phyloP scores from a whole-genome alignment of 2,888 invertebrate species.

The Sesia apiformis region DNA sequence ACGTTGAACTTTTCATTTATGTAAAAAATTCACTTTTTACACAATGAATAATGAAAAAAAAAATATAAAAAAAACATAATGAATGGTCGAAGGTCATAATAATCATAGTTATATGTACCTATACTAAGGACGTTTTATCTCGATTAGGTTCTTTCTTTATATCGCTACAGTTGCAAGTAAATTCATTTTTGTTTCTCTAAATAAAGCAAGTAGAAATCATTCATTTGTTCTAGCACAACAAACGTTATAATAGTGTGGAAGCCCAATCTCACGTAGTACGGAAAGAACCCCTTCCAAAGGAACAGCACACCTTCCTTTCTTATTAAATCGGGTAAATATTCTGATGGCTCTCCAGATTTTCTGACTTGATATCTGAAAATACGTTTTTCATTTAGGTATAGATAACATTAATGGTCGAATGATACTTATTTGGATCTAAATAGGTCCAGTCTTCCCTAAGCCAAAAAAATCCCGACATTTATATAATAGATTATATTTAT shows the following conservation, averaged over 20 bases:
- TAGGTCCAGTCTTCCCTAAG: too few species aligned
- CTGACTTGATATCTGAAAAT: conserved; percentile 30
- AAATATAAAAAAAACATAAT: too few species aligned
- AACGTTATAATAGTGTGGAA: conserved; percentile 96
- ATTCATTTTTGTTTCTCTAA: not conserved
- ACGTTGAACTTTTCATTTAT: too few species aligned
- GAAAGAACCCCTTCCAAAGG: conserved; percentile 96
- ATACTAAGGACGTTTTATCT: not conserved
- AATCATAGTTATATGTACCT: too few species aligned
- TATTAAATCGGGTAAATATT: conserved; percentile 86
- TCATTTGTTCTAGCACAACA: conserved; percentile 92
- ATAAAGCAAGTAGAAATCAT: conserved; percentile 32
- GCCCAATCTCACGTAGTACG: conserved; percentile 93
- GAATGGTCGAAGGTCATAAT: too few species aligned
- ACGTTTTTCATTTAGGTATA: not conserved
- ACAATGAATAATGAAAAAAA: too few species aligned
- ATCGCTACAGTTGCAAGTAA: not conserved
- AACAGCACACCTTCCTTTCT: conserved; percentile 88
- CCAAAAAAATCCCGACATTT: too few species aligned
- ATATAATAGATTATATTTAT: too few species aligned
- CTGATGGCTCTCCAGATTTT: conserved; percentile 22
- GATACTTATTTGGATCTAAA: too few species aligned
- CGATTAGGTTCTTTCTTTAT: not conserved
- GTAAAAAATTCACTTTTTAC: too few species aligned
- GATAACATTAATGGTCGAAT: too few species aligned